Conservation (phyloP, 2,113 vertebrate genomes). For the Zootoca vivipara region DNA sequence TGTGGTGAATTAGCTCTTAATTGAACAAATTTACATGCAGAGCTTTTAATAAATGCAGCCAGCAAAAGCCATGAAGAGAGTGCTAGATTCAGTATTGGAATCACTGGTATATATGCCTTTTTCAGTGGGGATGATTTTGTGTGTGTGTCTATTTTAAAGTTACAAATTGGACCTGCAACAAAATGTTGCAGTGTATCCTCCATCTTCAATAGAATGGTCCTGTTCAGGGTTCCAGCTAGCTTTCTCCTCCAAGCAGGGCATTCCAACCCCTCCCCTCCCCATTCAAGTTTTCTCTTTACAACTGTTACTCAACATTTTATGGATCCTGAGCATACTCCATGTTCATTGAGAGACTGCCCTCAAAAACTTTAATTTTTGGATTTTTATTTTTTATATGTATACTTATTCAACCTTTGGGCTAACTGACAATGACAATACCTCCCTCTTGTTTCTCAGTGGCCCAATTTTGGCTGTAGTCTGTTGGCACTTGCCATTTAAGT, state of each 20-base stretch:
- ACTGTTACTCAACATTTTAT: background rate
- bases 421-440: no score
- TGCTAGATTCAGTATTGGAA: background rate
- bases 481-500: background rate
- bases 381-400: background rate
- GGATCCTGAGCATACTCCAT: background rate
- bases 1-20: slow-evolving; percentile 24
- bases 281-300: background rate
- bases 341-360: background rate
- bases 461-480: background rate
- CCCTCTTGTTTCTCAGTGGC: background rate
- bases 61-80: slow-evolving; percentile 22
- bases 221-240: background rate
- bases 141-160: background rate
- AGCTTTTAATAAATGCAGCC: slow-evolving; percentile 31
- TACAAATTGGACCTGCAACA: background rate
- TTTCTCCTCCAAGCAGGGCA: background rate
- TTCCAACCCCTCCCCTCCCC: background rate
- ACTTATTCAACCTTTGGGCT: background rate
- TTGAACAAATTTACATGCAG: background rate
- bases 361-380: background rate
- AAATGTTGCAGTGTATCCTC: no score
- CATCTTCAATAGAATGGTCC: no score
- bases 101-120: background rate
- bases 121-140: background rate